Base-by-base conservation (phyloP, 2,113 vertebrate genomes). In the Regulus satrapa region DNA sequence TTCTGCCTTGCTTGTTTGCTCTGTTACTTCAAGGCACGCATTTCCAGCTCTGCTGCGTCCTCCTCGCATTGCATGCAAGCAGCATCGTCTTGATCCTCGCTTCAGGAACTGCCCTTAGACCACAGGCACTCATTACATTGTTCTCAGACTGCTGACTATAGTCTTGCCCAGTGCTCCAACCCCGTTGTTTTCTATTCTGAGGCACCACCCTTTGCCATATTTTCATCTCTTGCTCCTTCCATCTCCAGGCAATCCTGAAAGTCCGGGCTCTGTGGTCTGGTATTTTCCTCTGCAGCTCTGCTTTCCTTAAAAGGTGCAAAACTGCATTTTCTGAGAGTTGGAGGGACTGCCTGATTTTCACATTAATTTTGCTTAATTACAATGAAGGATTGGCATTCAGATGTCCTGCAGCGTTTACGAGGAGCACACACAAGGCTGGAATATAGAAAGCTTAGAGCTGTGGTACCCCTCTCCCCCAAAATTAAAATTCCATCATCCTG, bases 391-490 rank as follows among this genome's bases (percentile, higher is more conserved):
- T 74, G 21, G 31, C 55, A 45, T 0, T 90, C 36, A 46, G 26
- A 71, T 75, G 32, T 45, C 32, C 38, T 79, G 40, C 67, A 51
- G 1, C 2, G 3, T 85, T 36, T 68, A 73, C 43, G 8, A 68
- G 52, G 40, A n/a, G 14, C 3, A 20, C 21, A 36, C 9, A 32
- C 12, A 74, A 49, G 16, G 29, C 80, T 92, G 59, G n/a, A 77
- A 61, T 84, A 40, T 0, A 4, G 26, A 75, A 61, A 52, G 8
- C 34, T 94, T 4, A 1, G n/a, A 69, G 12, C 19, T 64, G 10
- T 73, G 29, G 20, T 68, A 45, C 4, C 29, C 5, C 7, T 67
- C 13, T 8, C 5, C 5, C 10, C 1, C 0, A 4, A 66, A 56
- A 46, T 31, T 89, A 25, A 92, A 90, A 68, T 59, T 78, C 10